Percentiles rank a stretch among this genome's conserved stretches.
Evolutionary conservation across 2,888 invertebrate genomes (phyloP).

Genomic region (Monoplex corrugatus): DNA sequence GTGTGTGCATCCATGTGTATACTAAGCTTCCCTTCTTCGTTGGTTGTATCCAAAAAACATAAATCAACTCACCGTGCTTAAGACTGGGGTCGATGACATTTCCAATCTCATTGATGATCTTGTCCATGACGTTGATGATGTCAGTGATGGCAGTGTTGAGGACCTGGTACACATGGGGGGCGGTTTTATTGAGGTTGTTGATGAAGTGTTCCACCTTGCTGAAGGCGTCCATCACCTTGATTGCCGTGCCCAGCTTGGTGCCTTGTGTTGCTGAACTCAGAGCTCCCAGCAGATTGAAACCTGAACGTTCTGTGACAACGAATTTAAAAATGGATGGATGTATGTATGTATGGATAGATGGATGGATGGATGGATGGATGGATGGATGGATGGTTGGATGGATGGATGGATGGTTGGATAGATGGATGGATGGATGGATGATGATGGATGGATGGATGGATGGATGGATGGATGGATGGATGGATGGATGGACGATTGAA

Average conservation of each 20-base stretch:
- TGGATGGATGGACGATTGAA: no score
- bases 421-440: no score
- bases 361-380: no score
- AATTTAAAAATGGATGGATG: no score
- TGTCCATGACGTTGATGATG: not conserved
- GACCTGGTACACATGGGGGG: conserved; percentile 45
- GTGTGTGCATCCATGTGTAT: not conserved
- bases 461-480: no score
- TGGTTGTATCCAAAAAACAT: no score
- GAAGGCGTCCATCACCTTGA: conserved; percentile 45
- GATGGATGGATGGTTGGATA: no score
- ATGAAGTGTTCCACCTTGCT: conserved; percentile 41
- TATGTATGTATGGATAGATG: no score
- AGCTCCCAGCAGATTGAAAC: conserved; percentile 28
- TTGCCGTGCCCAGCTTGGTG: conserved; percentile 48
- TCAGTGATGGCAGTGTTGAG: conserved; percentile 38
- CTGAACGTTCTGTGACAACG: not conserved
- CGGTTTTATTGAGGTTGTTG: conserved; percentile 31
- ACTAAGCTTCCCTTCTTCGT: no score
- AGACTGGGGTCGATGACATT: not conserved
- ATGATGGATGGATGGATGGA: no score
- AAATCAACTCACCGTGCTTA: no score
- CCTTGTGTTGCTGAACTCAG: conserved; percentile 29
- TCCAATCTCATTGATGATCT: not conserved
- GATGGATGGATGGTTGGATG: no score